Evolutionary conservation across 2,113 vertebrate genomes (phyloP).

Genomic region (Coreoperca whiteheadi): DNA sequence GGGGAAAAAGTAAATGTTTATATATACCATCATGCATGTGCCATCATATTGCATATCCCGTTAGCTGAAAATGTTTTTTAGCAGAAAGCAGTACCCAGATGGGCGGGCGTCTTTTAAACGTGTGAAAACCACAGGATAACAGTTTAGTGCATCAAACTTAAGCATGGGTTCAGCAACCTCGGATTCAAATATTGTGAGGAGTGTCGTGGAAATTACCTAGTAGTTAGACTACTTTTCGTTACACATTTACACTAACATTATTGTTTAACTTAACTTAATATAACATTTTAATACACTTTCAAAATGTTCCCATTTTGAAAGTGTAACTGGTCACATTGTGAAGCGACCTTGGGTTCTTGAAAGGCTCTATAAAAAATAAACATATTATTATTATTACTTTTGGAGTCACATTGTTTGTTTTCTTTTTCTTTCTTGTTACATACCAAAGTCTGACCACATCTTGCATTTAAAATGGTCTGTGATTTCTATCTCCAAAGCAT

Average conservation of each 20-base stretch:
- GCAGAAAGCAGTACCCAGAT: not conserved
- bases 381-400: too few relatives aligned
- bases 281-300: too few relatives aligned
- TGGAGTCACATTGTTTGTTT: not conserved
- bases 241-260: not conserved
- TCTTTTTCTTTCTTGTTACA: not conserved
- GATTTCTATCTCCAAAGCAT: constrained; percentile 21
- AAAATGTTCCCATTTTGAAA: not conserved
- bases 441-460: constrained; percentile 19
- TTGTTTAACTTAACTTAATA: not conserved
- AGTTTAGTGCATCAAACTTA: not conserved
- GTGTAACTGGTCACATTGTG: not conserved
- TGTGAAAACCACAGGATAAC: constrained; percentile 58
- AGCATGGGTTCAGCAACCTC: rapidly evolving
- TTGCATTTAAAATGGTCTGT: constrained; percentile 4
- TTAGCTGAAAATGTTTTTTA: not conserved
- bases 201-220: too few relatives aligned
- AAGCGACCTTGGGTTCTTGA: too few relatives aligned
- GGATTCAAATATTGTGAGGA: not conserved
- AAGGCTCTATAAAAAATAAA: too few relatives aligned
- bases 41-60: not conserved
- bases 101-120: constrained; percentile 19
- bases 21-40: not conserved
- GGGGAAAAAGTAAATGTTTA: not conserved
- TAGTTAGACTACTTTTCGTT: not conserved